phyloP scores from a whole-genome alignment of 2,113 vertebrate genomes.

The Camelus dromedarius region DNA sequence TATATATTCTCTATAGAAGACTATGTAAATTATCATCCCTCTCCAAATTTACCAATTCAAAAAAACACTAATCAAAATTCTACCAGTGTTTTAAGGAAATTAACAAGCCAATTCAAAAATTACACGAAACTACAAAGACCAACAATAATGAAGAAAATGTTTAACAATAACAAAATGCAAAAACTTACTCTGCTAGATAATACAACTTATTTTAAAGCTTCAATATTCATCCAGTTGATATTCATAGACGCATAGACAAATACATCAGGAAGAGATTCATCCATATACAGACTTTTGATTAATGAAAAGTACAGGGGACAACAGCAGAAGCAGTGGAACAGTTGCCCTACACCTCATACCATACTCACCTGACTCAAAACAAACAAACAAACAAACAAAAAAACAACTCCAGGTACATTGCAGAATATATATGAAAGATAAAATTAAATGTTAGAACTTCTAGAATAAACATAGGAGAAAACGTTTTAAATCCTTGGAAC shows the following conservation, averaged over 20 bases:
- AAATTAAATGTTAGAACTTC: slow-evolving; percentile 18
- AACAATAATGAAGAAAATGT: not conserved
- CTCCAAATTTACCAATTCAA: not conserved
- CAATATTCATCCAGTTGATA: not conserved
- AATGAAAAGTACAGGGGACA: not conserved
- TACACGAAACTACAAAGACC: not conserved
- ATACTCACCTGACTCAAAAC: not conserved
- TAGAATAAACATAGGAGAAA: not conserved
- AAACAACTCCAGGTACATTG: not conserved
- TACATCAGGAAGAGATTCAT: not conserved
- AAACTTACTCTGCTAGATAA: not conserved
- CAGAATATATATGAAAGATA: not conserved
- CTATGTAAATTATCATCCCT: not conserved
- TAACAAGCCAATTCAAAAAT: not conserved
- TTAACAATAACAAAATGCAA: not conserved
- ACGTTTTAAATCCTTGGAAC: not conserved
- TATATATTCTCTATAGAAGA: not conserved
- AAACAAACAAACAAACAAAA: not conserved
- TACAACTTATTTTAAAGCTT: not conserved
- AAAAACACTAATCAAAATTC: not conserved
- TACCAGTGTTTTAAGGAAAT: not conserved
- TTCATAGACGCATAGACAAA: not conserved
- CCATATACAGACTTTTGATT: not conserved
- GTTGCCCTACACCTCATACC: not conserved
- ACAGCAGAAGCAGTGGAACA: no score